Evolutionary conservation across 2,797 vertebrate genomes (phyloP), one percentile per base, ranked within the genome.

Genomic region (Anguilla obscura): DNA sequence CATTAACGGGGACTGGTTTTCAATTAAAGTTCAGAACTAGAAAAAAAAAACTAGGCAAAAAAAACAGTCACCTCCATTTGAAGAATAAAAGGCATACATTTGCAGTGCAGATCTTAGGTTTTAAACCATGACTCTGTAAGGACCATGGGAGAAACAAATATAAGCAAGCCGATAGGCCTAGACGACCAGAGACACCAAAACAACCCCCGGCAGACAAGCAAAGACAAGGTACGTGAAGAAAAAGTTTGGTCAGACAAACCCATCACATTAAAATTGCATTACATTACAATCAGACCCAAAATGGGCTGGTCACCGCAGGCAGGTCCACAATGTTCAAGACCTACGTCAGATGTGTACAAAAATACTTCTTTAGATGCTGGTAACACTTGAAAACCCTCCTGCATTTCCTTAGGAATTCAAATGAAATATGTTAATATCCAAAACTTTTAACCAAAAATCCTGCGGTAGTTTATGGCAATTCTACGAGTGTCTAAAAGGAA

Each of bases 111-210:
- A 87, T 50, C n/a, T n/a, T 85, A 84, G 4, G 21, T 27, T 54
- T 58, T 52, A 40, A 88, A 83, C 83, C 60, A 80, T 86, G 7
- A 88, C 71, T 48, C 69, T 79, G 30, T 33, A 27, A 66, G 30
- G 79, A 86, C 71, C 52, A 56, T 21, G 74, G 66, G 84, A 69
- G 4, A 10, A 63, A 71, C 40, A 83, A n/a, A 66, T 66, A 66
- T 1, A 66, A 66, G 24, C 60, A 66, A 66, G 60, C 60, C 8
- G 60, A 66, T n/a, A 8, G 60, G 60, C 60, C 24, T 14, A 58
- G 56, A 58, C 16, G 56, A 58, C 56, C 56, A 58, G 56, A 58
- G 56, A 58, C 56, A 58, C 16, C 56, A 58, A 58, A 58, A 58
- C 56, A 3, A 16, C 16, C 56, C 56, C 56, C 16, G 9, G 36